phyloP scores from a whole-genome alignment of 2,888 invertebrate species.

The Stenodema calcarata region DNA sequence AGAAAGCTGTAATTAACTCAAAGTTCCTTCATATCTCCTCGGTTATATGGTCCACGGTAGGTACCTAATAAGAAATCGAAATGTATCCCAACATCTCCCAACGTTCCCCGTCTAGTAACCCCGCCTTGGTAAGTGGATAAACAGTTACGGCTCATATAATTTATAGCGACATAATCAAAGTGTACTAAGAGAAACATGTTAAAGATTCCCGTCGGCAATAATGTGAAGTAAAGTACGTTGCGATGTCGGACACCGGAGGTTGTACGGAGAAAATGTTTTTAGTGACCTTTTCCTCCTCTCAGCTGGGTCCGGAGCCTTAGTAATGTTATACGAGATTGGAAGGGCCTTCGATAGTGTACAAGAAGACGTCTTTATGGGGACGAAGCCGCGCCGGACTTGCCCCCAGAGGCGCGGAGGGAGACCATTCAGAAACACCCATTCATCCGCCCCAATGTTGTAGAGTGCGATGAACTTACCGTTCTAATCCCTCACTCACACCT shows the following conservation, averaged over 20 bases:
- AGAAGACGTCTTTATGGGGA: not conserved
- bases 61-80: not conserved
- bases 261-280: not conserved
- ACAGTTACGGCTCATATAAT: not conserved
- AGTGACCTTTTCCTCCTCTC: not conserved
- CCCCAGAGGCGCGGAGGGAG: not conserved
- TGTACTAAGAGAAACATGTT: not conserved
- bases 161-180: not conserved
- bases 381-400: not conserved
- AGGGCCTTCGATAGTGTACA: not conserved
- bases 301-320: not conserved
- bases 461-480: not conserved
- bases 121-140: not conserved
- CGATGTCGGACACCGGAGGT: not conserved
- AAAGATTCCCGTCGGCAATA: not conserved
- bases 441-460: not conserved
- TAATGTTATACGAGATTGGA: not conserved
- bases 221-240: not conserved
- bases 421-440: not conserved
- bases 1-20: no score
- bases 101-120: not conserved
- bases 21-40: no score
- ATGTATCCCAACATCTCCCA: not conserved
- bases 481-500: not conserved
- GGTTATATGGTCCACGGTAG: no score